Evolutionary conservation across 2,888 invertebrate genomes (phyloP).

Genomic region (Hyppa rectilinea): DNA sequence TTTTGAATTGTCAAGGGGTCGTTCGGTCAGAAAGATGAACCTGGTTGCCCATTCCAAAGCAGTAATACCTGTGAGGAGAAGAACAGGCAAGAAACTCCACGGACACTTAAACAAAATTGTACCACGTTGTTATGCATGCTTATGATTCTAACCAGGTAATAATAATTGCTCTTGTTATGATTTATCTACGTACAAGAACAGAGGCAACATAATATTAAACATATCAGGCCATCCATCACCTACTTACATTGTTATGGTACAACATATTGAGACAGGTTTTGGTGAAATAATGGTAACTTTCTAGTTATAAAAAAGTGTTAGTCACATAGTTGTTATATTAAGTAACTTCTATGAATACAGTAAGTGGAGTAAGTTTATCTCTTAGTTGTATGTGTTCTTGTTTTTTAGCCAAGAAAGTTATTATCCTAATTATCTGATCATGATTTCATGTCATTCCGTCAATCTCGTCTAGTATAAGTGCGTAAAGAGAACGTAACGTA

Average conservation of each 20-base stretch:
- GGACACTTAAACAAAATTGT: no score
- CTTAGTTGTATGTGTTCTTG: not conserved
- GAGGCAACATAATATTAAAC: conserved; percentile 36
- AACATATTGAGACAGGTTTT: conserved; percentile 44
- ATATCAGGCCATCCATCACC: conserved; percentile 40
- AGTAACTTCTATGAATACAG: conserved; percentile 27
- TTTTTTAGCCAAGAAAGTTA: not conserved
- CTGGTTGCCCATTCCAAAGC: no score
- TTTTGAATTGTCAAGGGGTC: no score
- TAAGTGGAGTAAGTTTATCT: conserved; percentile 21
- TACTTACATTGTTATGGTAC: conserved; percentile 35
- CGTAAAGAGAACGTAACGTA: not conserved
- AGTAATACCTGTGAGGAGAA: no score
- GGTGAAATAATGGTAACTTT: conserved; percentile 42
- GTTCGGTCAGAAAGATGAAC: no score
- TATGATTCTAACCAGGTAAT: not conserved
- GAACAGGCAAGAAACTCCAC: no score
- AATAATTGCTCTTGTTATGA: conserved; percentile 16
- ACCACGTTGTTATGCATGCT: not conserved
- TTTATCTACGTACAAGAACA: not conserved
- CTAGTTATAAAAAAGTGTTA: conserved; percentile 53
- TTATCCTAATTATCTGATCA: not conserved
- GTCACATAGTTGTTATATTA: conserved; percentile 25
- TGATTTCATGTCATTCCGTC: not conserved
- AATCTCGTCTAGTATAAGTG: not conserved